Evolutionary conservation across 2,888 invertebrate species (phyloP), one percentile per base, ranked within the genome.

Genomic region (Lasioglossum zephyrum): DNA sequence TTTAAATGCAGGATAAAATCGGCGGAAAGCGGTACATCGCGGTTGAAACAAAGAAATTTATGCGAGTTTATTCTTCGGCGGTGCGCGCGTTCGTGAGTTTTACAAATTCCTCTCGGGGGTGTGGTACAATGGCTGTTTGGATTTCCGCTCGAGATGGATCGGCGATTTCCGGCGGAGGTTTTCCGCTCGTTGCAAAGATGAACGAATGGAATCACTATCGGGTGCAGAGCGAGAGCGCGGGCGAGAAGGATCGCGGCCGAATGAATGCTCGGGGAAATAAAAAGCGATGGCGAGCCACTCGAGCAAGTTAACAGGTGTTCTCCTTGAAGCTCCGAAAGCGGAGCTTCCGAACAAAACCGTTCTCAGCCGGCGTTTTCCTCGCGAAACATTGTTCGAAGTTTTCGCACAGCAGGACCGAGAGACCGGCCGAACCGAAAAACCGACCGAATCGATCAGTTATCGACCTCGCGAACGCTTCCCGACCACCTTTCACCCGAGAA

Each of bases 301-400:
- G 44, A 57, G 69, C 78, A 16, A 73, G 63, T 70, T 63, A 82
- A 81, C 81, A 44, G 47, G 49, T 57, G 39, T 70, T 74, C 74
- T 70, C 47, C 47, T 81, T 49, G 73, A 16, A 73, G 41, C 60
- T 22, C 6, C 22, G 76, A 8, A 72, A 57, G 80, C 39, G 63
- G 26, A n/a, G 70, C 69, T 57, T 41, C 53, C 31, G 66, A 39
- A 31, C 41, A 60, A 47, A 77, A 76, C 60, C 63, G 44, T 63
- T 76, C 26, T 31, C 76, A 47, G 22, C 66, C 47, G 74, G 66
- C 47, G 74, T 36, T 66, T 47, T 73, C 73, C 57, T 44, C 63
- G 44, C 41, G 73, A 60, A 73, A 63, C 73, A 60, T 63, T 47
- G 47, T 44, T 69, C 36, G 44, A 73, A 53, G 44, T 73, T 70